Evolutionary conservation across 2,113 vertebrate genomes (phyloP).

Genomic region (Microtus richardsoni): DNA sequence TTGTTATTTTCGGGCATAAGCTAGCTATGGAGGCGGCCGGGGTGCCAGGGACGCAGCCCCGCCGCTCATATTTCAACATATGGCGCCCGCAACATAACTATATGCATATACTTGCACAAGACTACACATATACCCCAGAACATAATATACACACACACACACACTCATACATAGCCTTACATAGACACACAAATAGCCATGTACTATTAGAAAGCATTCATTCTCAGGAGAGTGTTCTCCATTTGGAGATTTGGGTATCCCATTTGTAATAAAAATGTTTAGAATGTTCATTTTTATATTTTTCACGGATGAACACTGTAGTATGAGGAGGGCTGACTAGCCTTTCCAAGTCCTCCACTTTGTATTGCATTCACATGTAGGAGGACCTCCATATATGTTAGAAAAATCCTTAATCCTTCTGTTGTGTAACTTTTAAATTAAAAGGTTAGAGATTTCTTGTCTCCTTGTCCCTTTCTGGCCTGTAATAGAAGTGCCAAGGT

Average conservation of each 20-base stretch:
- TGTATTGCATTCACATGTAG: background rate
- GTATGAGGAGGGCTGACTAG: too few species aligned
- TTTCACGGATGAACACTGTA: background rate
- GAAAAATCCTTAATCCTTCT: background rate
- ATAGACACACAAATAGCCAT: background rate
- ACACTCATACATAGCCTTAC: background rate
- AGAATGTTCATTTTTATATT: background rate
- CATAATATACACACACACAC: background rate
- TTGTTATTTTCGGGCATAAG: too few species aligned
- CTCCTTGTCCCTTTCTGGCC: background rate
- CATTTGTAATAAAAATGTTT: background rate
- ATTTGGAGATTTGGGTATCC: background rate
- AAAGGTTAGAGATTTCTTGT: background rate
- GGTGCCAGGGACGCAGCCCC: too few species aligned
- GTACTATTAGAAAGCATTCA: background rate
- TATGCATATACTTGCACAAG: background rate
- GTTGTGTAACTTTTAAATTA: constrained; percentile 33
- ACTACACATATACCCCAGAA: background rate
- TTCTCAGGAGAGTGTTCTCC: background rate
- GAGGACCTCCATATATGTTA: background rate
- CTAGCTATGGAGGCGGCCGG: too few species aligned
- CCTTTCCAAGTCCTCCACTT: background rate
- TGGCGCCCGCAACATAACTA: too few species aligned
- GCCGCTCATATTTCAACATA: too few species aligned
- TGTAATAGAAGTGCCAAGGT: background rate